phyloP scores from a whole-genome alignment of 1,140 invertebrate genomes.

The Leptopilina clavipes region DNA sequence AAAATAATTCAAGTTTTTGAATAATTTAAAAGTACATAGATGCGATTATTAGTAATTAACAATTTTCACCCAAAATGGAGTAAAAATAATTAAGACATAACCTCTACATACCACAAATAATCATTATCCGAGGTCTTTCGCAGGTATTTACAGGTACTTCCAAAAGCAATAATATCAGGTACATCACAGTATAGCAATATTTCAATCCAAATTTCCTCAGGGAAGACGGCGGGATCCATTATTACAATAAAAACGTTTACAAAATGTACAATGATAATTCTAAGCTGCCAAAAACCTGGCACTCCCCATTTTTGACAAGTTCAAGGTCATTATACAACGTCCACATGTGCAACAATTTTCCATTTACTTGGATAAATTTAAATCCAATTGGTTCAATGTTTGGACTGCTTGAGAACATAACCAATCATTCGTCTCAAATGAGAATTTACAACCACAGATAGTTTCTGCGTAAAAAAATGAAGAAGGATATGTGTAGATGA shows the following conservation, averaged over 20 bases:
- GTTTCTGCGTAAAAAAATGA: too few relatives aligned
- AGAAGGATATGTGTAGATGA: too few relatives aligned
- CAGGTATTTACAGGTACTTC: conserved; percentile 73
- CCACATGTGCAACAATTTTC: neutral
- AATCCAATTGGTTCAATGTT: too few relatives aligned
- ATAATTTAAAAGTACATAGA: neutral
- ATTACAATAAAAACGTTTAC: conserved; percentile 63
- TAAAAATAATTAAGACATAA: conserved; percentile 54
- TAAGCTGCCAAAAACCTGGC: conserved; percentile 59
- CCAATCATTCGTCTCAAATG: too few relatives aligned
- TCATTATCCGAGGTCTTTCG: conserved; percentile 72
- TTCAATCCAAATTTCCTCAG: conserved; percentile 75
- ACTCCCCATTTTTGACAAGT: conserved; percentile 73
- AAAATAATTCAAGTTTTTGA: neutral
- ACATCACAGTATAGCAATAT: conserved; percentile 73
- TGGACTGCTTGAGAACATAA: too few relatives aligned
- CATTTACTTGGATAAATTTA: too few relatives aligned
- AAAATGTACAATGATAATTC: conserved; percentile 58
- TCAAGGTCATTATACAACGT: conserved; percentile 67
- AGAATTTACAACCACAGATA: too few relatives aligned
- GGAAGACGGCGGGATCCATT: conserved; percentile 74
- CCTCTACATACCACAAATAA: conserved; percentile 72
- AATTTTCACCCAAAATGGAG: neutral
- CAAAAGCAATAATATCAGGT: conserved; percentile 74
- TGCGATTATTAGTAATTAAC: neutral